phyloP scores from a whole-genome alignment of 1,140 invertebrate genomes.

The Cherax quadricarinatus region DNA sequence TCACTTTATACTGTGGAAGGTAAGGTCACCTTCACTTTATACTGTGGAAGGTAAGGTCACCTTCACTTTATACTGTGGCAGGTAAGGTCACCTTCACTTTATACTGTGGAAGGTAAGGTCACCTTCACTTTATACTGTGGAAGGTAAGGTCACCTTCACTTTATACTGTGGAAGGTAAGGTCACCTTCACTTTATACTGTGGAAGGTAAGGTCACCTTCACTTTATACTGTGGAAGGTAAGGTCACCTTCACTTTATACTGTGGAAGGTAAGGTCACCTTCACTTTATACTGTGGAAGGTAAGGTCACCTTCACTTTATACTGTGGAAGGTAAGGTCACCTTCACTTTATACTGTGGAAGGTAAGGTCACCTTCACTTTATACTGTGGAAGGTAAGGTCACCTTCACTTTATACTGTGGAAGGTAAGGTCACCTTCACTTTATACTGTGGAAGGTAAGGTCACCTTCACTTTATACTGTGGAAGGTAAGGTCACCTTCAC shows the following conservation, averaged over 20 bases:
- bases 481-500: not conserved
- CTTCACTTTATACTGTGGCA: not conserved
- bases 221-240: conserved; percentile 1
- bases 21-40: not conserved
- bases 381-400: not conserved
- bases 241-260: not conserved
- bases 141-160: not conserved
- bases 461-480: not conserved
- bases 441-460: not conserved
- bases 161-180: not conserved
- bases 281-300: conserved; percentile 2
- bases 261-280: not conserved
- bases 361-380: not conserved
- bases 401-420: not conserved
- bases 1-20: conserved; percentile 1
- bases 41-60: not conserved
- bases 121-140: not conserved
- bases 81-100: not conserved
- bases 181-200: not conserved
- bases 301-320: not conserved
- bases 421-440: not conserved
- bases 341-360: not conserved
- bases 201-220: not conserved
- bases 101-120: not conserved
- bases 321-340: not conserved